Evolutionary conservation across 2,113 vertebrate genomes (phyloP), one percentile per base, ranked within the genome.

Genomic region (Ictalurus punctatus): DNA sequence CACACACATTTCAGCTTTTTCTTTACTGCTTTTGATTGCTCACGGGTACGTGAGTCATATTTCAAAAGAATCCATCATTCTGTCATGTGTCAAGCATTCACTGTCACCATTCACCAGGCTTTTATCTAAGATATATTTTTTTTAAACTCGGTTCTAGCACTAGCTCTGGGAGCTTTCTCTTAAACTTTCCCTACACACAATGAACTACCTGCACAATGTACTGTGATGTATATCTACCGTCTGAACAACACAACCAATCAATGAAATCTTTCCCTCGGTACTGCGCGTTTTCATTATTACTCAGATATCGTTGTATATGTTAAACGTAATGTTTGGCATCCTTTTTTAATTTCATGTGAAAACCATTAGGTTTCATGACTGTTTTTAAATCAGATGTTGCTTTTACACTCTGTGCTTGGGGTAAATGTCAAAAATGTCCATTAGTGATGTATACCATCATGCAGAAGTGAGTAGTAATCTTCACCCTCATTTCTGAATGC

Each of bases 21-120:
- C 73, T 85, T 87, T 81, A 87, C 88, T 67, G 76, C 30, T 58
- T 82, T 58, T 83, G 48, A 67, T 48, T 17, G 27, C 52, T 76
- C 83, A 86, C 69, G 86, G 88, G 27, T 83, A 88, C 16, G 12
- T 16, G 59, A 44, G 83, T 73, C 78, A 83, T 86, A 86, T 89
- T 91, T 88, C 56, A 88, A 67, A 40, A 71, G 59, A 30, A 69
- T 79, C 59, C 1, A 67, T 65, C 74, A 25, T 81, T 82, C 52
- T 82, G 73, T 74, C 17, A 59, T 27, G 59, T 76, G 79, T 67
- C 71, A 88, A 65, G 85, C 56, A 86, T 63, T 34, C 14, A 30
- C 85, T 48, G 78, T 71, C n/a, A 13, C 59, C 27, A 14, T 80
- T 52, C 27, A 48, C 40, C 19, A 16, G 30, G 30, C 30, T 82